Base-by-base conservation (phyloP, 2,113 vertebrate species). In the Colistium nudipinnis region DNA sequence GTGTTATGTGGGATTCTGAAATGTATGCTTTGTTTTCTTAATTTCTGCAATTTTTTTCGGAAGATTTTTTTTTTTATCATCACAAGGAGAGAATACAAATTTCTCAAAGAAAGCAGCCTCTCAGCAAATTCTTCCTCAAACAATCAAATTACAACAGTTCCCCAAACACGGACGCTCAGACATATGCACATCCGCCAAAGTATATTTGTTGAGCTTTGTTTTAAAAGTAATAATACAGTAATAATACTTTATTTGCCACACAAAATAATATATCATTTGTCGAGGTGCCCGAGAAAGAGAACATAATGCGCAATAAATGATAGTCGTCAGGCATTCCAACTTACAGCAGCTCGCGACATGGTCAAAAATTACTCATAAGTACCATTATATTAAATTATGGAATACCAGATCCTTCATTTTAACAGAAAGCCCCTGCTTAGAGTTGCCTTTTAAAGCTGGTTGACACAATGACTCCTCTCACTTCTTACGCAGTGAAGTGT, bases 401-500 rank as follows among this genome's bases (percentile, higher is more conserved):
- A n/a, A 62, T 33, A 74, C 28, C 16, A 8, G 31, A 61, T 68
- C 12, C 41, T 70, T 63, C 61, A 51, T 68, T 74, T 22, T 33
- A 72, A 78, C 48, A 67, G 17, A 44, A 52, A 63, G 43, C 67
- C 1, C 22, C 36, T 4, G 36, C 52, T 35, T 35, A 20, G 43
- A 51, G 49, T 43, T 47, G 24, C 49, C 62, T 70, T 74, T 60
- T 52, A 69, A 71, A 56, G 53, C 56, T 33, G 48, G 56, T 80
- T 17, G 11, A 62, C 76, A 62, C 12, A 7, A 45, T 35, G 54
- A 38, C 60, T 75, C 51, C 49, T 55, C 79, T 74, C 62, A 60
- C 55, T 55, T 68, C 73, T 81, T 52, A 77, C 70, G 70, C 61
- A 27, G 43, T 76, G 52, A 73, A 74, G 76, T 78, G 71, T 63